These are phyloP conservation scores for Hipparchia sbordonii DNA, from an alignment of 2,888 invertebrate genomes.

Conservation along the genomic window DNA sequence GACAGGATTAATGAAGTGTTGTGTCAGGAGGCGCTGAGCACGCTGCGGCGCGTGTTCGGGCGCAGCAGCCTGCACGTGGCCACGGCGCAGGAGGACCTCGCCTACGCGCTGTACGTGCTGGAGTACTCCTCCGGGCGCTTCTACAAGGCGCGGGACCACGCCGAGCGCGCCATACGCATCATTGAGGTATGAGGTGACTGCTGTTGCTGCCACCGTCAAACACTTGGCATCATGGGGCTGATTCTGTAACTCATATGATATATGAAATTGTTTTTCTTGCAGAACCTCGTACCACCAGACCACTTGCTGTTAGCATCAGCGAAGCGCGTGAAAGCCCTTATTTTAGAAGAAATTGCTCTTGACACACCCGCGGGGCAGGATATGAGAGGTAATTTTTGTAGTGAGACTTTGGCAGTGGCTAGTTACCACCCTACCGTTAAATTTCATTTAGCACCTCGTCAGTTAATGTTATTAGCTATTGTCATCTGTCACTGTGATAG, in stretches of 20 bases:
- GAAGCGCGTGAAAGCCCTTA: conserved; percentile 95
- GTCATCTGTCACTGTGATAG: too few species aligned
- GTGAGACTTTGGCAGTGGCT: too few species aligned
- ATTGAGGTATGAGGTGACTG: too few species aligned
- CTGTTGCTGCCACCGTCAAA: too few species aligned
- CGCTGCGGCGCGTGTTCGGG: conserved; percentile 90
- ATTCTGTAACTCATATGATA: too few species aligned
- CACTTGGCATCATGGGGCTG: too few species aligned
- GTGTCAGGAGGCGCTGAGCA: conserved; percentile 86
- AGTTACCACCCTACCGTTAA: too few species aligned
- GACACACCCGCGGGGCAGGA: conserved; percentile 85
- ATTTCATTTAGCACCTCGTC: too few species aligned
- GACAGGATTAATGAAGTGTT: neutral
- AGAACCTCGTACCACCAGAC: conserved; percentile 89
- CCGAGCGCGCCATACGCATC: conserved; percentile 91
- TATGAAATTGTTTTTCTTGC: too few species aligned
- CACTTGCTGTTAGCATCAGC: conserved; percentile 94
- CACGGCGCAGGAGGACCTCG: conserved; percentile 94
- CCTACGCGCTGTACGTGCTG: conserved; percentile 95
- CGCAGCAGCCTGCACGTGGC: conserved; percentile 94
- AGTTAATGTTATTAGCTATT: too few species aligned
- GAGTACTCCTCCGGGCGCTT: conserved; percentile 96
- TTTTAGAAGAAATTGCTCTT: conserved; percentile 96
- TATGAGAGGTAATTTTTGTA: conserved; percentile 57
- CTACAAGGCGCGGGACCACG: conserved; percentile 90